These are phyloP conservation scores for Apamea sordens DNA, from an alignment of 2,888 invertebrate species.

Conservation along the genomic window DNA sequence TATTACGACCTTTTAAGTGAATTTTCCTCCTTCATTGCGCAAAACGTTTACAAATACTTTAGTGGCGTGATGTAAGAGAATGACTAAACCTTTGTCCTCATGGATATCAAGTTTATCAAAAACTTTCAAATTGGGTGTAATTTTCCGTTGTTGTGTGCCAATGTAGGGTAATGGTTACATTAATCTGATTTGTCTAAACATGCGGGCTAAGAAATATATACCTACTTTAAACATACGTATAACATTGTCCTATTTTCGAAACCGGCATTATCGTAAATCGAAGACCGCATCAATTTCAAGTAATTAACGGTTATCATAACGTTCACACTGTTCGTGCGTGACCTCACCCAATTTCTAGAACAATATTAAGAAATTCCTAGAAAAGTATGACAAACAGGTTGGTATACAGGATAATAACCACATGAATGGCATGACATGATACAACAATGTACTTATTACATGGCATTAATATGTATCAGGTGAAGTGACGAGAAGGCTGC, in stretches of 20 bases:
- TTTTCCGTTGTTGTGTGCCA: constrained; percentile 35
- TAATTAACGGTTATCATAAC: constrained; percentile 43
- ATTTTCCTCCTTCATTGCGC: constrained; percentile 36
- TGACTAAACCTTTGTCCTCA: constrained; percentile 26
- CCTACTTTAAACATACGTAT: background rate
- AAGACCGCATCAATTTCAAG: constrained; percentile 35
- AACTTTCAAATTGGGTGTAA: background rate
- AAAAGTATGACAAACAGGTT: constrained; percentile 21
- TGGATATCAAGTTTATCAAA: constrained; percentile 23
- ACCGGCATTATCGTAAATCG: constrained; percentile 40
- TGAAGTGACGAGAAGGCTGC: constrained; percentile 80
- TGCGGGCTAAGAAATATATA: constrained; percentile 51
- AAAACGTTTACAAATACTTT: constrained; percentile 21
- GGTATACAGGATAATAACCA: constrained; percentile 29
- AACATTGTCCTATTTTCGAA: constrained; percentile 57
- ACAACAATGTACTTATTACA: constrained; percentile 72
- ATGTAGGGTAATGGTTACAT: constrained; percentile 57
- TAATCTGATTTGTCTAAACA: constrained; percentile 60
- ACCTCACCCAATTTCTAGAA: constrained; percentile 28
- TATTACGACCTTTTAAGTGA: constrained; percentile 1
- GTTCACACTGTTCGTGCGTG: constrained; percentile 18
- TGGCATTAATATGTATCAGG: constrained; percentile 85
- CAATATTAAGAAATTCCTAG: background rate
- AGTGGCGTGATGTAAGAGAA: constrained; percentile 4
- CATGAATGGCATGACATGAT: constrained; percentile 60